Evolutionary conservation across 2,888 invertebrate genomes (phyloP), one percentile per base, ranked within the genome.

Genomic region (Alviniconcha strummeri): DNA sequence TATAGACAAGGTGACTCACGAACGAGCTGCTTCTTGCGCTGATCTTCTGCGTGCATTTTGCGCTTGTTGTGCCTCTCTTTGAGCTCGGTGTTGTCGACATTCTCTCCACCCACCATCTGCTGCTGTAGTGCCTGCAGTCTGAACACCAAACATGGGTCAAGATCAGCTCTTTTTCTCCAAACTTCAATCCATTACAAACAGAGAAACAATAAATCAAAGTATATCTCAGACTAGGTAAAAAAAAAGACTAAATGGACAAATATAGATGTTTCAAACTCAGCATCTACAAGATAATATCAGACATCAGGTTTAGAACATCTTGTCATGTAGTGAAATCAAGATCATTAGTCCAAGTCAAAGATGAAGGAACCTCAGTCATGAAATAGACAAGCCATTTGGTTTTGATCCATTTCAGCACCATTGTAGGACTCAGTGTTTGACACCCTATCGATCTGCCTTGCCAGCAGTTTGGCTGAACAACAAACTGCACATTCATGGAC

Each of bases 31-130:
- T 90, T 91, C 83, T 88, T 88, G 77, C 90, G 90, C 81, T 90
- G 89, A 78, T 95, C 95, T 90, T 97, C 96, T 0, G 96, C 96
- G 80, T 96, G 96, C 85, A 95, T 94, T 92, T 96, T 96, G 90
- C 96, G 96, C 89, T 95, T 95, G 89, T 95, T 95, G 77, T 96
- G 94, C 87, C 95, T 95, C 90, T 96, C 96, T 85, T 96, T 96
- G 64, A 96, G 92, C 89, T 96, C 96, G 71, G 95, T 94, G 92
- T 97, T 97, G 91, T 96, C 95, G 0, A 95, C 96, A 88, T 96
- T 95, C 91, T 97, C 97, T 0, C 97, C 97, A 3, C 97, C 97
- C 72, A 97, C 96, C 94, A 97, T 95, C 82, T 96, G 95, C 76
- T 96, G 95, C 91, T 97, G 96, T 52, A 97, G 94, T 84, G 95